Evolutionary conservation across 2,888 invertebrate species (phyloP).

Genomic region (Drosophila pseudotakahashii): DNA sequence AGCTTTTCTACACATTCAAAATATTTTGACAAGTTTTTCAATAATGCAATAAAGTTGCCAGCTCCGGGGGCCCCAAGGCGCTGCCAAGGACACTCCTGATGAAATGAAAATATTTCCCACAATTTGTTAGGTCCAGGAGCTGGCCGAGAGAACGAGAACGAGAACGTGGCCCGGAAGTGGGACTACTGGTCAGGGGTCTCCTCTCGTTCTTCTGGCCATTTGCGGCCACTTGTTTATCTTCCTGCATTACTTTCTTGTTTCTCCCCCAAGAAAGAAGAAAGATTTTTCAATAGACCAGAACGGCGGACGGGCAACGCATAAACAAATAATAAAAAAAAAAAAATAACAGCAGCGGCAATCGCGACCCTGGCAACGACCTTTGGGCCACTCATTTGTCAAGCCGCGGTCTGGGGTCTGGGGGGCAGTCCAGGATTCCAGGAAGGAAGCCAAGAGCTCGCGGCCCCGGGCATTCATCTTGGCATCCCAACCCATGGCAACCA

Average conservation of each 20-base stretch:
- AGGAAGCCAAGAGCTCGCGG: constrained; percentile 50
- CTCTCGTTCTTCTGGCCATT: constrained; percentile 51
- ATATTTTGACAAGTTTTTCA: constrained; percentile 80
- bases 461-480: constrained; percentile 37
- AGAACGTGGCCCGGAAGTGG: constrained; percentile 42
- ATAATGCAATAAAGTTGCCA: constrained; percentile 78
- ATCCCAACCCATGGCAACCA: constrained; percentile 19
- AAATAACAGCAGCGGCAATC: constrained; percentile 53
- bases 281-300: constrained; percentile 72
- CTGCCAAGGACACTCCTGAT: constrained; percentile 67
- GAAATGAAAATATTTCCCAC: constrained; percentile 79
- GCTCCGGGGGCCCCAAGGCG: constrained; percentile 45
- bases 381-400: constrained; percentile 74
- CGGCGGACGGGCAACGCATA: constrained; percentile 64
- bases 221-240: constrained; percentile 78
- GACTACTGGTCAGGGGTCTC: too few relatives aligned
- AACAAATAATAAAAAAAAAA: constrained; percentile 78
- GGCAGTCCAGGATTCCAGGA: constrained; percentile 3
- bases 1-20: constrained; percentile 77
- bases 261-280: constrained; percentile 5
- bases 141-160: constrained; percentile 51
- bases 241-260: constrained; percentile 32
- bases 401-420: constrained; percentile 19
- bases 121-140: constrained; percentile 69
- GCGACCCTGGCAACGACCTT: constrained; percentile 79